Base-by-base conservation (phyloP, 2,113 vertebrate species). In the Muscicapa adusta region DNA sequence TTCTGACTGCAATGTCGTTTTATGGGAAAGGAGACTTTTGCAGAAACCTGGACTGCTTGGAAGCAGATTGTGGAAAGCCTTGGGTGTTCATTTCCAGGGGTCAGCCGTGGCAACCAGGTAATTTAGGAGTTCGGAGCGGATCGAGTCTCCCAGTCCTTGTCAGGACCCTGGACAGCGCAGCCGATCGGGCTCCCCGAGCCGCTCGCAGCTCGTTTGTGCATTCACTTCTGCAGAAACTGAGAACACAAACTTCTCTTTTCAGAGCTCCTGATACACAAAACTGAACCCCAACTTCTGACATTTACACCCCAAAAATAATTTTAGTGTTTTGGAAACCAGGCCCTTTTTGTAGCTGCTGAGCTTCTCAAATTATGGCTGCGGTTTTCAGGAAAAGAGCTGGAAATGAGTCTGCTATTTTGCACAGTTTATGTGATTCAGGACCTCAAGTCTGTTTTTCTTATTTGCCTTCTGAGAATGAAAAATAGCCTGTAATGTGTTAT, bases 191-290 rank as follows among this genome's bases (percentile, higher is more conserved):
- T 4, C 3, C 3, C 19, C 2, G 1, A 4, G 34, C 42, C 45
- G 0, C 54, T 26, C 0, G 0, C 18, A 0, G 33, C 2, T 1
- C 0, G 14, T 53, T 18, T 18, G 51, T 29, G 5, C 9, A 0
- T 5, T 0, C 18, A 1, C 18, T 28, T 29, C 65, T 14, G 4
- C 3, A 13, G 10, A 36, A 61, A 3, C 26, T 20, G 26, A 24
- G 40, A 67, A 18, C 12, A 29, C 3, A 9, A 68, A 42, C 11
- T 6, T 7, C 29, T 13, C 67, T 18, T 57, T 60, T 38, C 56
- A 50, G 14, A 63, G 50, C 5, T 57, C 36, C n/a, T 5, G 12
- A 7, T 45, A 4, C 11, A 12, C 5, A 53, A 38, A 88, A 40
- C 1, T 16, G 34, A 71, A 22, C 4, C 23, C 18, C 9, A 36